Percentiles rank a stretch among this genome's conserved stretches.
phyloP scores from a whole-genome alignment of 1,140 invertebrate genomes.

The Drosophila teissieri region DNA sequence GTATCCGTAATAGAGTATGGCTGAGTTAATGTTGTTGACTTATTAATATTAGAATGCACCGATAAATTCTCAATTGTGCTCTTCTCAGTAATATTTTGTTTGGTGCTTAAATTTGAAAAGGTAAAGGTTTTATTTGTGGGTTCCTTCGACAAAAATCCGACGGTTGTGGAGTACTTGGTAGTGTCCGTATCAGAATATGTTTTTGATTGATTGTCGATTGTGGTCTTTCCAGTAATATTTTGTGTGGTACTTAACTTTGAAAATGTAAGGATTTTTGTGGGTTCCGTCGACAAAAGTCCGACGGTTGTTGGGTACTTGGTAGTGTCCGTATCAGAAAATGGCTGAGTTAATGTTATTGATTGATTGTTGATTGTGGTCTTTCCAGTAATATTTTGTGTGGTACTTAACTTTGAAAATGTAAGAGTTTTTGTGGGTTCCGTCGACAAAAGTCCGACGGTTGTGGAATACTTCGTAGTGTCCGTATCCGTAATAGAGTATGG shows the following conservation, averaged over 20 bases:
- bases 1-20: too few species aligned
- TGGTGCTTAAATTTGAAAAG: background rate
- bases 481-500: too few species aligned
- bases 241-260: background rate
- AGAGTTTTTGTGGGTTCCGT: background rate
- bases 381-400: background rate
- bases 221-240: background rate
- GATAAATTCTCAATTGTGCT: background rate
- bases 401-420: background rate
- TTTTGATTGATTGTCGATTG: too few species aligned
- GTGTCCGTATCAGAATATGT: too few species aligned
- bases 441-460: background rate
- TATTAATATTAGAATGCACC: background rate
- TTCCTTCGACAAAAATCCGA: too few species aligned
- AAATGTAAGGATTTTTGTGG: background rate
- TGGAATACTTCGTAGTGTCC: too few species aligned
- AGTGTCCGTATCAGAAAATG: too few species aligned
- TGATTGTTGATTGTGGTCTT: too few species aligned
- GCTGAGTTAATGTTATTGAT: too few species aligned
- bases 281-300: background rate
- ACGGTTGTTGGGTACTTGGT: background rate
- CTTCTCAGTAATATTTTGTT: too few species aligned
- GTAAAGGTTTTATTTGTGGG: too few species aligned
- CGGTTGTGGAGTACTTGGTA: too few species aligned
- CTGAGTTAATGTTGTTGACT: background rate